Percentiles rank a stretch among this genome's conserved stretches.
Conservation (phyloP, 2,113 vertebrate genomes). For the Thryonomys swinderianus region DNA sequence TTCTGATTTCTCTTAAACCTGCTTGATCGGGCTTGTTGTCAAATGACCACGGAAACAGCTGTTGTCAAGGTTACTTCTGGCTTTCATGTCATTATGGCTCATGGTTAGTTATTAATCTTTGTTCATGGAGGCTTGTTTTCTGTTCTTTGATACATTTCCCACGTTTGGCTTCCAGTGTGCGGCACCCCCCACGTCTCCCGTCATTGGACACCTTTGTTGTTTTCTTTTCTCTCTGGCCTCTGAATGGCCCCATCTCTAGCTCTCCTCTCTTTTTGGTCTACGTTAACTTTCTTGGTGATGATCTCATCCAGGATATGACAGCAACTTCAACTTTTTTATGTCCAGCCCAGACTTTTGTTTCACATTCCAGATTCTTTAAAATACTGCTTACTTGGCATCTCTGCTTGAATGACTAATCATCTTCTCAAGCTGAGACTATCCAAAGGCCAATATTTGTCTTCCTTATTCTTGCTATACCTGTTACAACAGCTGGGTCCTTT, state of each 20-base stretch:
- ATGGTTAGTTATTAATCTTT: background rate
- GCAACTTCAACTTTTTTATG: background rate
- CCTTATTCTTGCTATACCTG: background rate
- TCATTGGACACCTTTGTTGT: background rate
- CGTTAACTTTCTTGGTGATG: background rate
- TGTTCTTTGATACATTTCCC: background rate
- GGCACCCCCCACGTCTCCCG: background rate
- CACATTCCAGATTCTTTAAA: conserved; percentile 1
- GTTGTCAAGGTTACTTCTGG: background rate
- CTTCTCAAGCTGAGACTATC: conserved; percentile 6
- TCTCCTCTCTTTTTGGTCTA: background rate
- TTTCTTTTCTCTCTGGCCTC: background rate
- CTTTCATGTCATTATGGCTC: background rate
- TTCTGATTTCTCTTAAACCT: background rate
- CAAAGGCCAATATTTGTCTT: background rate
- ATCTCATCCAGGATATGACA: background rate
- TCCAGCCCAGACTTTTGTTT: conserved; percentile 19
- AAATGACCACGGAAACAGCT: background rate
- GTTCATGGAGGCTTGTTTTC: background rate
- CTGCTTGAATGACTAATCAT: background rate
- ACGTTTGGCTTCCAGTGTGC: background rate
- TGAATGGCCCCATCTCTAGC: background rate
- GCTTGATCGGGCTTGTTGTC: background rate
- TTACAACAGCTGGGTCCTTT: background rate
- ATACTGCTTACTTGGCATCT: background rate